Evolutionary conservation across 1,140 invertebrate genomes (phyloP).

Genomic region (Geopemphigus sp.): DNA sequence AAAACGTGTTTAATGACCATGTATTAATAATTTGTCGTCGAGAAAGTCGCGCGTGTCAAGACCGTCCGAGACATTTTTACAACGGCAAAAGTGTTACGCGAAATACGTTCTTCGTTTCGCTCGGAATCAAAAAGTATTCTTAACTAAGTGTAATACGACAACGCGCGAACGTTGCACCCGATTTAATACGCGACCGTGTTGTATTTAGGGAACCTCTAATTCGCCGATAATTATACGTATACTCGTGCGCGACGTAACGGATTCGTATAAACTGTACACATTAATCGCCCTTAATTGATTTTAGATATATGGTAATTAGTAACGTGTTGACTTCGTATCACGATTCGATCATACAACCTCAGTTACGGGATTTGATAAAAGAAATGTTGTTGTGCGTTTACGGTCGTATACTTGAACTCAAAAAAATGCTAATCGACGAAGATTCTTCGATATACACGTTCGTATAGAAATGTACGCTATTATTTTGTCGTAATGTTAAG

Average conservation of each 20-base stretch:
- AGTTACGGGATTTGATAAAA: conserved; percentile 19
- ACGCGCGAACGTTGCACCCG: too few relatives aligned
- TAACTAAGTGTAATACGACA: too few relatives aligned
- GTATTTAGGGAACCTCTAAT: not conserved
- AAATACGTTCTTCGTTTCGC: too few relatives aligned
- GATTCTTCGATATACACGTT: conserved; percentile 34
- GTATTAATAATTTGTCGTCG: too few relatives aligned
- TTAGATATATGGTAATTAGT: not conserved
- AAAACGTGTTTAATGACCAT: too few relatives aligned
- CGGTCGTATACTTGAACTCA: conserved; percentile 26
- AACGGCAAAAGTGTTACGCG: too few relatives aligned
- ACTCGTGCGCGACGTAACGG: not conserved
- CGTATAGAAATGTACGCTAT: not conserved
- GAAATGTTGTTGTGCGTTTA: not conserved
- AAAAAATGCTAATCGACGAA: conserved; percentile 2
- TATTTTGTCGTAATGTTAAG: not conserved
- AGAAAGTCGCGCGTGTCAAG: too few relatives aligned
- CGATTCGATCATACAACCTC: not conserved
- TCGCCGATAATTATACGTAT: not conserved
- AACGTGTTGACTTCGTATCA: not conserved
- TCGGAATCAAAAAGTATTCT: too few relatives aligned
- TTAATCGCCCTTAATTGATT: not conserved
- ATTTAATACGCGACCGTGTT: too few relatives aligned
- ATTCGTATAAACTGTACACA: too few relatives aligned
- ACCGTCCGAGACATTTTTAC: too few relatives aligned